These are phyloP conservation scores for Synchiropus splendidus DNA, from an alignment of 2,113 vertebrate species.

Conservation along the genomic window DNA sequence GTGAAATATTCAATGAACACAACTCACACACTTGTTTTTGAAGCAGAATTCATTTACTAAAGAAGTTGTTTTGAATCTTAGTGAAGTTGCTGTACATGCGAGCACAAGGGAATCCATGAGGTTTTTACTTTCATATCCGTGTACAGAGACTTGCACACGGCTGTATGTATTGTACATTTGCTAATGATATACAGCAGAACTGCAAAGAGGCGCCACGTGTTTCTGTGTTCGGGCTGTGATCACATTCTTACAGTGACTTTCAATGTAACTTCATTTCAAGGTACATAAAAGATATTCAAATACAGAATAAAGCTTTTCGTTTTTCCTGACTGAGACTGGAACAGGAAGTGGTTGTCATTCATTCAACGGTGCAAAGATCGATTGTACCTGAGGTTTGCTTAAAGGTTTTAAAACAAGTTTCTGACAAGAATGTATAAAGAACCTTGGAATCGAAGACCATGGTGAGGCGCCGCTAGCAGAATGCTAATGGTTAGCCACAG, in stretches of 20 bases:
- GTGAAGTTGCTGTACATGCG: slow-evolving; percentile 61
- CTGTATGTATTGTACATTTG: slow-evolving; percentile 71
- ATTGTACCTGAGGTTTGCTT: too few species aligned
- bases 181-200: slow-evolving; percentile 62
- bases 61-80: slow-evolving; percentile 60
- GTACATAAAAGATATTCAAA: slow-evolving; percentile 62
- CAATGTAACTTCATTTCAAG: slow-evolving; percentile 71
- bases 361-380: too few species aligned
- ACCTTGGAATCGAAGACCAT: too few species aligned
- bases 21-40: too few species aligned
- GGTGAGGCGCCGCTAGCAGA: too few species aligned
- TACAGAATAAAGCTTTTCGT: slow-evolving; percentile 60
- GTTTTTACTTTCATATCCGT: slow-evolving; percentile 64
- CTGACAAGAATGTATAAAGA: too few species aligned
- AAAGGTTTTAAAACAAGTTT: too few species aligned
- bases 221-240: slow-evolving; percentile 70
- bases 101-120: slow-evolving; percentile 48
- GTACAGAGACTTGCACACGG: slow-evolving; percentile 71
- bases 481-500: too few species aligned
- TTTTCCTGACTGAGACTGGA: slow-evolving; percentile 14
- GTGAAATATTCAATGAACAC: too few species aligned
- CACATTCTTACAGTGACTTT: slow-evolving; percentile 67
- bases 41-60: slow-evolving; percentile 33
- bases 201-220: slow-evolving; percentile 64
- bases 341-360: too few species aligned